Evolutionary conservation across 2,797 vertebrate genomes (phyloP).

Genomic region (Gymnopithys bicolor): DNA sequence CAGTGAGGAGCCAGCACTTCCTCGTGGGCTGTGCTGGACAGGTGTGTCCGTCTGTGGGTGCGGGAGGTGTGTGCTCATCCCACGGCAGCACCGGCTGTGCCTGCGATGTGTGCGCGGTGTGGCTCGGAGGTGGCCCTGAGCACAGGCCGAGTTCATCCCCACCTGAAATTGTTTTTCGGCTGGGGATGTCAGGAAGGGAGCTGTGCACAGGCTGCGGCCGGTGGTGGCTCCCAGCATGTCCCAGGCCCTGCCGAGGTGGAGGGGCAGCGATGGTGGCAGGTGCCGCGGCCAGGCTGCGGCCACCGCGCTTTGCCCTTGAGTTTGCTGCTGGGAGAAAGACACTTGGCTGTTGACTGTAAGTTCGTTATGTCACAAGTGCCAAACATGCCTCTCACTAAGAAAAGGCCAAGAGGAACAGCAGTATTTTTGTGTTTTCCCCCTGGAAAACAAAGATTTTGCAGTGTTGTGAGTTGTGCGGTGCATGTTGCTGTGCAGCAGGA

Average conservation of each 20-base stretch:
- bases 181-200: background rate
- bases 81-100: background rate
- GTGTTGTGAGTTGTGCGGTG: background rate
- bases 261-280: background rate
- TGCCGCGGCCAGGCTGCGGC: background rate
- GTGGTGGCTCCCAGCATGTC: accelerated
- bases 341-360: conserved; percentile 37
- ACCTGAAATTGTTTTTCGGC: background rate
- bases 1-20: background rate
- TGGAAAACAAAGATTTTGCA: background rate
- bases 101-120: accelerated
- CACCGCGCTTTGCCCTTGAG: background rate
- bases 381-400: conserved; percentile 29
- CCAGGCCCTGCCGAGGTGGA: background rate
- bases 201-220: background rate
- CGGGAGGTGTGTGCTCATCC: background rate
- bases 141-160: background rate
- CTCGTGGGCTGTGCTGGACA: background rate
- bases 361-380: conserved; percentile 44
- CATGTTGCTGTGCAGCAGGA: background rate
- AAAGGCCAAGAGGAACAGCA: conserved; percentile 45
- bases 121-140: background rate
- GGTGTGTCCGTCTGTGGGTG: conserved; percentile 10
- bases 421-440: background rate
- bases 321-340: conserved; percentile 21